Conservation (phyloP, 2,113 vertebrate species). For the Dinomys branickii region DNA sequence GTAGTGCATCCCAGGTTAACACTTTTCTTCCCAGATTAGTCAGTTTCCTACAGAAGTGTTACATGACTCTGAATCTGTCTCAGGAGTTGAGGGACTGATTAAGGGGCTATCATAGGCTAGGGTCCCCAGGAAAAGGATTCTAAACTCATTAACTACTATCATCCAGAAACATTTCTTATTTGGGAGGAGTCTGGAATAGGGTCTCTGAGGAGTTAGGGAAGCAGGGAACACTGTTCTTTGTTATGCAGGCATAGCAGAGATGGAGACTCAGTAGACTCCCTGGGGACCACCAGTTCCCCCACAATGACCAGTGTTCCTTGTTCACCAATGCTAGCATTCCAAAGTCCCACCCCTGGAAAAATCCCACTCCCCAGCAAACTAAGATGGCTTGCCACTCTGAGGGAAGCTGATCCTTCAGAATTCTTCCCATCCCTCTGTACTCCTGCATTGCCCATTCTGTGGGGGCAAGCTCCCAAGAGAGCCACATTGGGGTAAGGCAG, state of each 20-base stretch:
- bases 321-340: too few relatives aligned
- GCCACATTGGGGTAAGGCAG: background rate
- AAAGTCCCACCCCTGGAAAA: background rate
- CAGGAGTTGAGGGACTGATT: background rate
- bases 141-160: too few relatives aligned
- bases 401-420: background rate
- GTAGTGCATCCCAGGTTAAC: background rate
- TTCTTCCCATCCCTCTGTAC: background rate
- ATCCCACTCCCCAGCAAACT: background rate
- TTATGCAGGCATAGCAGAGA: fast-evolving
- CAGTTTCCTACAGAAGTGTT: background rate
- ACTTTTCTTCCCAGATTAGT: background rate
- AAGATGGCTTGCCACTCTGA: background rate
- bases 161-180: background rate
- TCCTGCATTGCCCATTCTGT: too few relatives aligned
- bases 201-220: background rate
- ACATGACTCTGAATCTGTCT: background rate
- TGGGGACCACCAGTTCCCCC: background rate
- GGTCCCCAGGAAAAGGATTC: background rate
- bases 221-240: background rate
- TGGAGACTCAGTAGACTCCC: background rate
- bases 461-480: too few relatives aligned
- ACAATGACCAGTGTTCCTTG: too few relatives aligned
- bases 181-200: background rate
- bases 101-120: background rate